Base-by-base conservation (phyloP, 2,888 invertebrate species). In the Cataglyphis albicans region DNA sequence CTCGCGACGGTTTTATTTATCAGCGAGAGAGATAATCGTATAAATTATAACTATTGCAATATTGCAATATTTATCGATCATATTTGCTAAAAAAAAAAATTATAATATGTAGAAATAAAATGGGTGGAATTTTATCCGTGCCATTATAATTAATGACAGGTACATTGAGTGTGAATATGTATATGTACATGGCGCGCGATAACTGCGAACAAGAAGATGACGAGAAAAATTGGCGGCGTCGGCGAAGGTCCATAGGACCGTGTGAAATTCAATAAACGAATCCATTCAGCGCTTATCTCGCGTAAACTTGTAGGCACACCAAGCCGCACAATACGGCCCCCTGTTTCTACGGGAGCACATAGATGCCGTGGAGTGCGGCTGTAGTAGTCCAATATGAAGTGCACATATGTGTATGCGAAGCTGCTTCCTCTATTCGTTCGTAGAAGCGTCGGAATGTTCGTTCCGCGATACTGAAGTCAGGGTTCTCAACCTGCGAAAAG, bases 201-300 rank as follows among this genome's bases (percentile, higher is more conserved):
- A 55, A 25, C 25, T 15, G 35, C 18, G 29, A 74, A 61, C 52
- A 18, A 12, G 18, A 59, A 35, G 35, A 44, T 25, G 29, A 55
- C 18, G 44, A 21, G 29, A 48, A 82, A 85, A 72, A 63, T 55
- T 59, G 41, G 63, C 41, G 68, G 70, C 52, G 81, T 44, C 74
- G 65, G 32, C 63, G 81, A 78, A 82, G 82, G 82, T 63, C 52
- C 67, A 87, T 81, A 82, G 87, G 87, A 44, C 44, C 44, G 90
- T 84, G 90, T 85, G 88, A 91, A 92, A 93, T 92, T 92, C 91
- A 92, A 93, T 93, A 93, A 93, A 91, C 90, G 92, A 92, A 90
- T 90, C 91, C 91, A 93, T 93, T 93, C 92, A 91, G 84, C 81
- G 88, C 91, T 91, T 93, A 93, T 93, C 93, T 92, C 91, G 85